Percentiles rank a stretch among this genome's conserved stretches.
phyloP scores from a whole-genome alignment of 1,140 invertebrate species.

The Microplitis mediator region DNA sequence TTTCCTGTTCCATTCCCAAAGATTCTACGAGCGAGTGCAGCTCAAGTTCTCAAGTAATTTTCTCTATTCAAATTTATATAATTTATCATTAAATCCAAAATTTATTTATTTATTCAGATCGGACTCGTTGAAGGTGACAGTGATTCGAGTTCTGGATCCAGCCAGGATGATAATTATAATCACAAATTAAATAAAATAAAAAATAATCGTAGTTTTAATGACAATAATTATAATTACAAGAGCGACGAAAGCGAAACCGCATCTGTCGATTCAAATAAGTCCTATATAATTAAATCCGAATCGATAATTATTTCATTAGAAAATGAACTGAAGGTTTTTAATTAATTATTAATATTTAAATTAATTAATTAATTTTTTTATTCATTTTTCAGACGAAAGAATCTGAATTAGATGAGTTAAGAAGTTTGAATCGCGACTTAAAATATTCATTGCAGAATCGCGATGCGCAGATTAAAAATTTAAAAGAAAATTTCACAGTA shows the following conservation, averaged over 20 bases:
- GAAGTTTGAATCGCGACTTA: slow-evolving; percentile 31
- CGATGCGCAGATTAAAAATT: slow-evolving; percentile 1
- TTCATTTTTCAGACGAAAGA: slow-evolving; percentile 37
- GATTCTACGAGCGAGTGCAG: not conserved
- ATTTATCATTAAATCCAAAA: no score
- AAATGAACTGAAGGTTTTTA: slow-evolving; percentile 39
- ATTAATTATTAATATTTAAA: no score
- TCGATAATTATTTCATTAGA: slow-evolving; percentile 47
- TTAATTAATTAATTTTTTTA: not conserved
- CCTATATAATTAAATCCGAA: slow-evolving; percentile 45
- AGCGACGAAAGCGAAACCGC: not conserved
- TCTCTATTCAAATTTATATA: no score
- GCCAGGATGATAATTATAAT: not conserved
- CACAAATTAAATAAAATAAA: not conserved
- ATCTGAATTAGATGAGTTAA: slow-evolving; percentile 40
- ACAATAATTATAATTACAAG: not conserved
- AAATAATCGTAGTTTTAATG: slow-evolving; percentile 4
- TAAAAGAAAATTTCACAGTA: not conserved
- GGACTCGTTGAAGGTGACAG: no score
- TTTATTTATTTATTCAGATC: no score
- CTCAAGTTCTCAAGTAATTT: no score
- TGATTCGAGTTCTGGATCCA: not conserved
- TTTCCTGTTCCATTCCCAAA: not conserved
- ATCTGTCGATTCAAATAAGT: slow-evolving; percentile 27
- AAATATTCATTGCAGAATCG: slow-evolving; percentile 8